Percentiles rank a stretch among this genome's conserved stretches.
phyloP scores from a whole-genome alignment of 2,797 vertebrate genomes.

The Phoeniculus purpureus region DNA sequence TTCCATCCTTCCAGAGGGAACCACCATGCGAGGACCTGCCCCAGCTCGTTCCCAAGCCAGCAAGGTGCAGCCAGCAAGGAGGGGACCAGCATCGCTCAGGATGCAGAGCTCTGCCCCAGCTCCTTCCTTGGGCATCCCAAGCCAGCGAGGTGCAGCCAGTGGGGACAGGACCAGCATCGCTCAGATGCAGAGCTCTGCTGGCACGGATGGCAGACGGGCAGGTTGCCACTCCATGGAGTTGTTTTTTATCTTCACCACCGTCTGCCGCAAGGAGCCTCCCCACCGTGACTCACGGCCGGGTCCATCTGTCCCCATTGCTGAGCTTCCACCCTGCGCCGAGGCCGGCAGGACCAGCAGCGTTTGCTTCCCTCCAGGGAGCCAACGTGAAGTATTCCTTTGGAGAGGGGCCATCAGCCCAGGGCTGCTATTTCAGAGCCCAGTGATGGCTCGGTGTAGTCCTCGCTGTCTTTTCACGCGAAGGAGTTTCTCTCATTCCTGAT shows the following conservation, averaged over 20 bases:
- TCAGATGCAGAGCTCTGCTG: fast-evolving
- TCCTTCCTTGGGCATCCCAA: no score
- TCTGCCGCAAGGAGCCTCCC: not conserved
- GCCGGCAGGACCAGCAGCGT: not conserved
- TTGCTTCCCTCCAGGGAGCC: not conserved
- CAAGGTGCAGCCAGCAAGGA: not conserved
- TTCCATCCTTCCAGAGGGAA: fast-evolving
- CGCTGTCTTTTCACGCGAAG: not conserved
- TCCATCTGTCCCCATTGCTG: not conserved
- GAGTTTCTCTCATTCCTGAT: not conserved
- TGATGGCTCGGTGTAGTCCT: not conserved
- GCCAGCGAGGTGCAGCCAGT: fast-evolving
- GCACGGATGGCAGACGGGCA: not conserved
- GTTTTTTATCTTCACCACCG: not conserved
- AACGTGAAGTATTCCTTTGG: not conserved
- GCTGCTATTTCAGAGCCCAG: not conserved
- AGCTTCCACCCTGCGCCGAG: fast-evolving
- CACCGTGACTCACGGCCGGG: not conserved
- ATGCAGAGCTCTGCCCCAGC: fast-evolving
- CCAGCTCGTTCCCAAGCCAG: fast-evolving
- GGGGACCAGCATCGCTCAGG: fast-evolving
- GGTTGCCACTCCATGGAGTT: fast-evolving
- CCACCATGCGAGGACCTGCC: fast-evolving
- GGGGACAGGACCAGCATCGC: fast-evolving
- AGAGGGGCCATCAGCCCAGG: not conserved